phyloP scores from a whole-genome alignment of 2,797 vertebrate genomes.

The Lepilemur ruficaudatus region DNA sequence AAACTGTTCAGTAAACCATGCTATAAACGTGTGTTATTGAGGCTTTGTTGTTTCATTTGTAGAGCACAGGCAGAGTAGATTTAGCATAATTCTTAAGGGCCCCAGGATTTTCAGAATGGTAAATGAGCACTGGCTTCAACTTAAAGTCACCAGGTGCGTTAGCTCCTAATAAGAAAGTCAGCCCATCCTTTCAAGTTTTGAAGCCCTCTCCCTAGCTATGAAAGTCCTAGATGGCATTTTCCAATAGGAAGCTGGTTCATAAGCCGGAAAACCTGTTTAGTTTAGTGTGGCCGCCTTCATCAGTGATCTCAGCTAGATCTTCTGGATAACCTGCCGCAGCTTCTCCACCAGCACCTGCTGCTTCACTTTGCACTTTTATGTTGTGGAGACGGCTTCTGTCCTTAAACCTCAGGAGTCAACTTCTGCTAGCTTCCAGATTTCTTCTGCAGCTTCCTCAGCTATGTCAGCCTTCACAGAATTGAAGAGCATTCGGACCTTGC shows the following conservation, averaged over 20 bases:
- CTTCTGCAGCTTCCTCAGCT: background rate
- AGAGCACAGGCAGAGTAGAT: background rate
- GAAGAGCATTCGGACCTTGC: background rate
- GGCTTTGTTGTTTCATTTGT: background rate
- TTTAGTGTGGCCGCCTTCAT: background rate
- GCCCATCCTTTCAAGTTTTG: background rate
- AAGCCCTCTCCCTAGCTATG: background rate
- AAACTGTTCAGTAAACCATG: background rate
- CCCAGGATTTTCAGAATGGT: background rate
- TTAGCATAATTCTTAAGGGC: background rate
- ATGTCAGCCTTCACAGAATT: background rate
- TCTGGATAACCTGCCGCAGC: background rate
- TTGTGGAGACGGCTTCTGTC: background rate
- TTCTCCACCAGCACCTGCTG: background rate
- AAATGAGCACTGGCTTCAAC: background rate
- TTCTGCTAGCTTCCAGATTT: background rate
- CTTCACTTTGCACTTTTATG: background rate
- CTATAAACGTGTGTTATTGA: background rate
- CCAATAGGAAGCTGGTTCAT: background rate
- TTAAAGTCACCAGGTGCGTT: background rate
- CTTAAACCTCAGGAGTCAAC: background rate
- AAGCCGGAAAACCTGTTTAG: background rate
- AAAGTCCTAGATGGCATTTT: background rate
- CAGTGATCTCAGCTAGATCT: background rate
- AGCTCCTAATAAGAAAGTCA: background rate